Percentiles rank a stretch among this genome's conserved stretches.
Conservation (phyloP, 2,797 vertebrate genomes). For the Pseudomugil gertrudae region DNA sequence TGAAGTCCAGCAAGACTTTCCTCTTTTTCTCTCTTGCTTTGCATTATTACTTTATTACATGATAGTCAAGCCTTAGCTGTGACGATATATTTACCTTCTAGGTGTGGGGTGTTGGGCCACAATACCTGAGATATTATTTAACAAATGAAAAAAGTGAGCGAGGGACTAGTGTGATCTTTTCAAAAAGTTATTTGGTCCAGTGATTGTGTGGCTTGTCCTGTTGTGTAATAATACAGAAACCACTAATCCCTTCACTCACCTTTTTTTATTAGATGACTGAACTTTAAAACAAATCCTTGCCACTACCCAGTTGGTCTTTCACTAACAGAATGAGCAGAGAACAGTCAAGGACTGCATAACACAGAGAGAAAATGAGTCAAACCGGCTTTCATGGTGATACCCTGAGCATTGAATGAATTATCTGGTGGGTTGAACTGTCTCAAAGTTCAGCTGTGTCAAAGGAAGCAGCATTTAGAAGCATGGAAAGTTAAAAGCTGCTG, state of each 20-base stretch:
- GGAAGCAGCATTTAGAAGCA: constrained; percentile 2
- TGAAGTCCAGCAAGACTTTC: neutral
- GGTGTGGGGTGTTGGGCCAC: constrained; percentile 34
- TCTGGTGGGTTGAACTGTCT: constrained; percentile 27
- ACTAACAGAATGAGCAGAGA: constrained; percentile 17
- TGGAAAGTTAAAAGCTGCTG: neutral
- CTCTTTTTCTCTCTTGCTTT: neutral
- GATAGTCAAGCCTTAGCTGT: constrained; percentile 10
- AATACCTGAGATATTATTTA: constrained; percentile 26
- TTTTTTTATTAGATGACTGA: constrained; percentile 46
- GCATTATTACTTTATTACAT: constrained; percentile 1
- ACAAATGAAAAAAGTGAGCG: constrained; percentile 1
- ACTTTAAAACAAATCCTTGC: neutral
- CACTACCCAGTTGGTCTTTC: neutral
- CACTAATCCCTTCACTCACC: constrained; percentile 49
- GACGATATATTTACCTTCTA: constrained; percentile 45
- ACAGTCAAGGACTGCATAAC: constrained; percentile 12
- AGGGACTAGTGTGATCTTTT: constrained; percentile 6
- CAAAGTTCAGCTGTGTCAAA: constrained; percentile 35
- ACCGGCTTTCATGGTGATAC: constrained; percentile 33
- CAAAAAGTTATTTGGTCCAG: constrained; percentile 35
- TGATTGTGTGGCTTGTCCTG: constrained; percentile 20
- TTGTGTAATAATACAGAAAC: constrained; percentile 11
- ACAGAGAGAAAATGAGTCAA: constrained; percentile 14
- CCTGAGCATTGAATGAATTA: constrained; percentile 33